phyloP scores from a whole-genome alignment of 2,113 vertebrate genomes.

The Ophthalmolycus amberensis region DNA sequence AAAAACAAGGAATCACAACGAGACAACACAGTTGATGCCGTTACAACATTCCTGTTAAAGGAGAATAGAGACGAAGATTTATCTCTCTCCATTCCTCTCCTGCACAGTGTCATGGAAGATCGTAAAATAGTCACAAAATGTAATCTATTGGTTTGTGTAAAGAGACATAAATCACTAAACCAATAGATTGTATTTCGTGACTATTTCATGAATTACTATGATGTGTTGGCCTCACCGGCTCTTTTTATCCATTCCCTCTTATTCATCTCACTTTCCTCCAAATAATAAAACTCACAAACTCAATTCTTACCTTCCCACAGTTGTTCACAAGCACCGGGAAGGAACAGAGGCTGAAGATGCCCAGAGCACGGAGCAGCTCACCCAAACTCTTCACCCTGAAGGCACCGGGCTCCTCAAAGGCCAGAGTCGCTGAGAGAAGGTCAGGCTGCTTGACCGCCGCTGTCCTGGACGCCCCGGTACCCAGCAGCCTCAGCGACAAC shows the following conservation, averaged over 20 bases:
- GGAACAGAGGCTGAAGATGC: slow-evolving; percentile 84
- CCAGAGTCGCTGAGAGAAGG: slow-evolving; percentile 30
- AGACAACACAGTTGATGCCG: neutral
- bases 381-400: slow-evolving; percentile 82
- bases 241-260: neutral
- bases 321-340: slow-evolving; percentile 83
- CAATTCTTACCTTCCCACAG: slow-evolving; percentile 80
- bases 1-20: neutral
- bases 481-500: slow-evolving; percentile 50
- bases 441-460: slow-evolving; percentile 1
- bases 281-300: neutral
- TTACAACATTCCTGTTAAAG: neutral
- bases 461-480: slow-evolving; percentile 36
- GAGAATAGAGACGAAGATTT: neutral
- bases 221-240: no score
- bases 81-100: neutral
- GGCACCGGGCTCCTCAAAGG: slow-evolving; percentile 82
- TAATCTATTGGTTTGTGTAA: no score
- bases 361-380: slow-evolving; percentile 83
- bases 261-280: neutral
- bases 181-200: no score
- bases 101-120: no score
- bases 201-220: no score
- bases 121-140: no score
- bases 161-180: no score